phyloP scores from a whole-genome alignment of 2,888 invertebrate species.

The Perizoma affinitatum region DNA sequence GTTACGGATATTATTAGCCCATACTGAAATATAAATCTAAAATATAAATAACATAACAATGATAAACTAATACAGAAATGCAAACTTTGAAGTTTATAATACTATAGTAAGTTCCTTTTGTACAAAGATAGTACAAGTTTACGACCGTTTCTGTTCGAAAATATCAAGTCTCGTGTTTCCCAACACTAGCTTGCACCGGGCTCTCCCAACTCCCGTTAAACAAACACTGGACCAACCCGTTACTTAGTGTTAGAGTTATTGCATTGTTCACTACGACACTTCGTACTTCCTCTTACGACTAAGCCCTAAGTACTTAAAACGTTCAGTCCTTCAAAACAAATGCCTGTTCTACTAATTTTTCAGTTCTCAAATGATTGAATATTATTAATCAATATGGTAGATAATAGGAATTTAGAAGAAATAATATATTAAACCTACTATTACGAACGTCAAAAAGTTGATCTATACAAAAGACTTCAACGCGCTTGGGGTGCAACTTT shows the following conservation, averaged over 20 bases:
- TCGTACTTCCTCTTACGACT: constrained; percentile 11
- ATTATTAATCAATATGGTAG: too few relatives aligned
- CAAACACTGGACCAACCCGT: constrained; percentile 51
- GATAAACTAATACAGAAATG: too few relatives aligned
- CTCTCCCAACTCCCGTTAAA: constrained; percentile 54
- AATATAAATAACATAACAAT: too few relatives aligned
- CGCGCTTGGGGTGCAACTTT: constrained; percentile 17
- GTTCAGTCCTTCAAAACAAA: too few relatives aligned
- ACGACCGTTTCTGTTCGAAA: neutral
- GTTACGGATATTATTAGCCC: too few relatives aligned
- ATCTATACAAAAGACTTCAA: constrained; percentile 39
- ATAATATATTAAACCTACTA: neutral
- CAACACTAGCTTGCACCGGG: constrained; percentile 27
- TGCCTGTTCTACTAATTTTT: too few relatives aligned
- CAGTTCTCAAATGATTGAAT: too few relatives aligned
- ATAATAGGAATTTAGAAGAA: neutral
- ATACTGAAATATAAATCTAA: too few relatives aligned
- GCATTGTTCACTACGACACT: constrained; percentile 38
- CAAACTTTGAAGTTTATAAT: too few relatives aligned
- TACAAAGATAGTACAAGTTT: too few relatives aligned
- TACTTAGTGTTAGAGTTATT: constrained; percentile 46
- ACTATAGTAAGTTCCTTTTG: too few relatives aligned
- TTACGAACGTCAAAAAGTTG: neutral
- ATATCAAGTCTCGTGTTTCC: constrained; percentile 14
- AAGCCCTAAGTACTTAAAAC: neutral